phyloP scores from a whole-genome alignment of 2,113 vertebrate species.

The Falcunculus frontatus region DNA sequence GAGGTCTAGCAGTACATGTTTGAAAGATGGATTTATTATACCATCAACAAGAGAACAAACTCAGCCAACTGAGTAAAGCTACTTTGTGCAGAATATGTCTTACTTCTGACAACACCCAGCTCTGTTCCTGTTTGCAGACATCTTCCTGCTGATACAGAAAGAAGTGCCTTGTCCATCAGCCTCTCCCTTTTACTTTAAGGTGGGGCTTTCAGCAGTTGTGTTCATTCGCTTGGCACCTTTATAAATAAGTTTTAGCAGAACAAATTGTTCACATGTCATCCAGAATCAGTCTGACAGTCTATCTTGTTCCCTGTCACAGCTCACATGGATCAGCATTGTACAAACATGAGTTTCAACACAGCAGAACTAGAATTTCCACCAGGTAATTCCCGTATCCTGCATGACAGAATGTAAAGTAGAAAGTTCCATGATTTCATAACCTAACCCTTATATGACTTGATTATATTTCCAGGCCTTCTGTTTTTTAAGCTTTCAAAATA shows the following conservation, averaged over 20 bases:
- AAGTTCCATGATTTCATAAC: neutral
- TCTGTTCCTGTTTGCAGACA: neutral
- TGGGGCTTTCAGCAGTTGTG: neutral
- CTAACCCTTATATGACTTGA: neutral
- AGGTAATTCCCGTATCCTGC: neutral
- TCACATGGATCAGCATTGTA: neutral
- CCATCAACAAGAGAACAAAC: neutral
- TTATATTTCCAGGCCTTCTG: neutral
- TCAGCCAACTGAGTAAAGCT: neutral
- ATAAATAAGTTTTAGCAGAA: conserved; percentile 2
- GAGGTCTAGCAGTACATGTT: neutral
- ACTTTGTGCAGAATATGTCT: neutral
- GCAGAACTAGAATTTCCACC: neutral
- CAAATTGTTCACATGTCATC: neutral
- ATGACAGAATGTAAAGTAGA: neutral
- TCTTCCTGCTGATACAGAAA: neutral
- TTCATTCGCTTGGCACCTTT: neutral
- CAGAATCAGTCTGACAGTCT: neutral
- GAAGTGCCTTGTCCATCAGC: neutral
- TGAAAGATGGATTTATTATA: neutral
- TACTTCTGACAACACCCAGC: neutral
- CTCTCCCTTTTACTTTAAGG: neutral
- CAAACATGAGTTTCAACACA: neutral
- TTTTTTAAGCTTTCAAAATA: neutral
- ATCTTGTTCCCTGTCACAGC: neutral